A percentile compares a stretch with the other conserved stretches of the same genome.
These are phyloP conservation scores for Luffia ferchaultella DNA, from an alignment of 2,888 invertebrate species.

Conservation along the genomic window DNA sequence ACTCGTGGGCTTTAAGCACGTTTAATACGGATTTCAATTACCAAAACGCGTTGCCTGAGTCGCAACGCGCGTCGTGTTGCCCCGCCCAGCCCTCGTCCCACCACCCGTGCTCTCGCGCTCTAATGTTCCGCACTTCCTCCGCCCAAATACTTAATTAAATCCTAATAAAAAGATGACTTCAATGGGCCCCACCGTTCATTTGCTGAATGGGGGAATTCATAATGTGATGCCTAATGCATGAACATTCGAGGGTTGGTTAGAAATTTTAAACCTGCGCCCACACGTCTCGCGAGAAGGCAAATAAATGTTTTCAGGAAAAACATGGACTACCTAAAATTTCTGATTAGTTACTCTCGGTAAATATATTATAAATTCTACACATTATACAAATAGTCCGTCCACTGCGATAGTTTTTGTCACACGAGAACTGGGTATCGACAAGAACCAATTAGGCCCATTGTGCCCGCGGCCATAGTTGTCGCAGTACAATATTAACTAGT, in stretches of 20 bases:
- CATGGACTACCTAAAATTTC: background rate
- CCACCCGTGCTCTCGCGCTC: constrained; percentile 29
- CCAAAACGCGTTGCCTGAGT: constrained; percentile 18
- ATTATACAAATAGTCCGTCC: no score
- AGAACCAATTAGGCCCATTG: no score
- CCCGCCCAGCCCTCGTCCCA: constrained; percentile 14
- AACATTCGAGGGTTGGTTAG: background rate
- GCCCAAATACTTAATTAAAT: constrained; percentile 47
- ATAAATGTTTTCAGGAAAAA: background rate
- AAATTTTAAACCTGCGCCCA: background rate
- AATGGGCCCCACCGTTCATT: constrained; percentile 16
- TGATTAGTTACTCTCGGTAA: no score
- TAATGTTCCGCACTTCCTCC: constrained; percentile 30
- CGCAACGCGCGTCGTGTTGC: background rate
- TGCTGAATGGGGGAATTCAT: constrained; percentile 26
- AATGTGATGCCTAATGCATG: constrained; percentile 16
- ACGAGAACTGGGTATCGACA: no score
- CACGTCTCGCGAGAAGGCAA: background rate
- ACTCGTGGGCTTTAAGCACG: constrained; percentile 52
- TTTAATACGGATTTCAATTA: constrained; percentile 49
- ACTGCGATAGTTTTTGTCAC: no score
- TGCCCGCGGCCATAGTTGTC: background rate
- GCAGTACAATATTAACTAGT: constrained; percentile 28
- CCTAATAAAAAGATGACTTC: constrained; percentile 38
- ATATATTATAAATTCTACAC: no score